Base-by-base conservation (phyloP, 2,888 invertebrate genomes). In the Nomada goodeniana region DNA sequence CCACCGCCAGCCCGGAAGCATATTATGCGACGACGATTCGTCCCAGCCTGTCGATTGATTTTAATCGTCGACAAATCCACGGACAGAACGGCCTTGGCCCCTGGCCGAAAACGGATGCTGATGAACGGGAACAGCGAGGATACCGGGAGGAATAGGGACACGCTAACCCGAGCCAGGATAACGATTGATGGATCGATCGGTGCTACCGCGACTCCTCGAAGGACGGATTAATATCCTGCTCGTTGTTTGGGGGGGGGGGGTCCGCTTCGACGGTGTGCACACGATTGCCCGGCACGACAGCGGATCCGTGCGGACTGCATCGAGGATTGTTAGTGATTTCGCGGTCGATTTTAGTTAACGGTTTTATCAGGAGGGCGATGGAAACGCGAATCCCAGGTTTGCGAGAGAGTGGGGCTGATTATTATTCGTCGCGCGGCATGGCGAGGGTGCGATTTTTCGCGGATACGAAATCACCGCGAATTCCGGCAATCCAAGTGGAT, bases 1-100 rank as follows among this genome's bases (percentile, higher is more conserved):
- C 47, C 29, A 36, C 44, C 50, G n/a, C 23, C 23, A 0, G 23
- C 23, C 36, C 47, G 50, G 59, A 36, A 15, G 47, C 74, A 77
- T 82, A 83, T 83, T 82, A 77, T 73, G 55, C 61, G 20, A 52
- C 55, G 68, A 50, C 74, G 65, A 79, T 70, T 61, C 53, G n/a
- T 60, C 70, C 80, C 61, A 79, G 73, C 36, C 86, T 15, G 47
- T 15, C 88, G 90, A 91, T 91, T 90, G 89, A 90, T 90, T 90
- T 90, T 90, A 90, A 91, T 91, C 88, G 90, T 88, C 90, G 88
- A 86, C 89, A 88, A 89, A 89, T 90, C 82, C 83, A 75, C 73
- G 69, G 68, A 50, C 55, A 57, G 74, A 50, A 57, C 47, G 67
- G 10, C 61, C 61, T 67, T 61, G 64, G 68, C 65, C 76, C 55